Evolutionary conservation across 2,113 vertebrate species (phyloP), one percentile per base, ranked within the genome.

Genomic region (Aspidoscelis tigris): DNA sequence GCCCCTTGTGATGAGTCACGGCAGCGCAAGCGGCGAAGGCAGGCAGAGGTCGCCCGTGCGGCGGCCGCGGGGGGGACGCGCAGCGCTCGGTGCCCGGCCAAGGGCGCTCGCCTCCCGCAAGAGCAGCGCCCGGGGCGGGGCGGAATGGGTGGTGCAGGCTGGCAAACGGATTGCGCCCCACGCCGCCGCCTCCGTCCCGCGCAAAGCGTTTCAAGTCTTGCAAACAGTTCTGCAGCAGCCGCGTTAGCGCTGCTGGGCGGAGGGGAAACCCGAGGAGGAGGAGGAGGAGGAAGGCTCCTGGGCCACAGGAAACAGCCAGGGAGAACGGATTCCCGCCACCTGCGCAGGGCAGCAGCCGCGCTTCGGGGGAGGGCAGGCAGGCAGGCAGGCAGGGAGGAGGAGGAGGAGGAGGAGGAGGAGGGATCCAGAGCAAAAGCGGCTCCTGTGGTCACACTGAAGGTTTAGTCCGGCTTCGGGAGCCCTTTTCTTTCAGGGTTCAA

Each of bases 21-120:
- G 96, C 95, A 96, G 96, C 95, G 95, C 95, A 96, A 97, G 96
- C 96, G 96, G 96, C 96, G 96, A 97, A 97, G 96, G 96, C 96
- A 97, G 96, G 94, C 95, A 93, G 92, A 94, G 96, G 33, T 33
- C 33, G 33, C 33, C 33, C 33, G 33, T 33, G 33, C 33, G 33
- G 33, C 33, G 33, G 33, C 33, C 33, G 33, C 33, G 33, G 33
- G 33, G 33, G 33, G 33, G 33, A 33, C 33, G 33, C 33, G 33
- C 33, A 33, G 33, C 33, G 33, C 33, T 33, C 33, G 33, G 33
- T 33, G 33, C 33, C 33, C 1, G 33, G 33, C 33, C 33, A 33
- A 33, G 33, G 33, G 33, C 33, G 33, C 33, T 1, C 33, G 33
- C 33, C 33, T 33, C 33, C 33, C 33, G 33, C 33, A 33, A 33